phyloP scores from a whole-genome alignment of 2,888 invertebrate genomes.

The Elegia similella region DNA sequence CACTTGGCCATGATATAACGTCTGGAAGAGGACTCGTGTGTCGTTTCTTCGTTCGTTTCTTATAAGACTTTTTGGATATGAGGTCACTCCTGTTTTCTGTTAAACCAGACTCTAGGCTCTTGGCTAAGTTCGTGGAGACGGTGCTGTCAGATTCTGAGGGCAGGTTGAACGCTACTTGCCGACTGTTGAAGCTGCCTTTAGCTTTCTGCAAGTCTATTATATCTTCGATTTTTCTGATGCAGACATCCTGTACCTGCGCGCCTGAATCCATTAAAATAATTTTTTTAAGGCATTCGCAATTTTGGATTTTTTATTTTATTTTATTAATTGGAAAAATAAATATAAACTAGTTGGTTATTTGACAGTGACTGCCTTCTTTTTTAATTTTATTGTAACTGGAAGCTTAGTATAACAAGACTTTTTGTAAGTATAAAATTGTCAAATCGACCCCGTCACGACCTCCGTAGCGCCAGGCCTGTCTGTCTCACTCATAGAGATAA shows the following conservation, averaged over 20 bases:
- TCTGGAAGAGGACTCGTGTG: conserved; percentile 51
- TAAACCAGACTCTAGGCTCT: conserved; percentile 60
- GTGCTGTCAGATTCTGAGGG: conserved; percentile 47
- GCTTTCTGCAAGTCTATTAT: conserved; percentile 72
- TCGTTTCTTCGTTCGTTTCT: conserved; percentile 44
- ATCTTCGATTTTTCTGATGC: conserved; percentile 68
- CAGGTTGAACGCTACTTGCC: conserved; percentile 63
- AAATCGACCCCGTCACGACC: too few species aligned
- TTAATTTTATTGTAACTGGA: conserved; percentile 14
- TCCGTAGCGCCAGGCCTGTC: too few species aligned
- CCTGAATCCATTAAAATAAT: conserved; percentile 48
- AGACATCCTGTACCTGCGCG: conserved; percentile 39
- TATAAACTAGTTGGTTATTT: conserved; percentile 44
- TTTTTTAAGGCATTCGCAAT: conserved; percentile 35
- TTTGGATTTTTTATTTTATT: conserved; percentile 41
- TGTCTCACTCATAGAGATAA: too few species aligned
- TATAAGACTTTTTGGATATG: conserved; percentile 46
- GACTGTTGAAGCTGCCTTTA: conserved; percentile 53
- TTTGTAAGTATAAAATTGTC: too few species aligned
- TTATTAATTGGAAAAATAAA: conserved; percentile 29
- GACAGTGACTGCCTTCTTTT: conserved; percentile 33
- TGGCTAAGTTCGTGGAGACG: conserved; percentile 48
- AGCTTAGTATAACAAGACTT: too few species aligned
- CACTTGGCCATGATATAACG: conserved; percentile 77
- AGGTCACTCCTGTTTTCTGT: conserved; percentile 38